Evolutionary conservation across 2,888 invertebrate genomes (phyloP).

Genomic region (Athalia cordata): DNA sequence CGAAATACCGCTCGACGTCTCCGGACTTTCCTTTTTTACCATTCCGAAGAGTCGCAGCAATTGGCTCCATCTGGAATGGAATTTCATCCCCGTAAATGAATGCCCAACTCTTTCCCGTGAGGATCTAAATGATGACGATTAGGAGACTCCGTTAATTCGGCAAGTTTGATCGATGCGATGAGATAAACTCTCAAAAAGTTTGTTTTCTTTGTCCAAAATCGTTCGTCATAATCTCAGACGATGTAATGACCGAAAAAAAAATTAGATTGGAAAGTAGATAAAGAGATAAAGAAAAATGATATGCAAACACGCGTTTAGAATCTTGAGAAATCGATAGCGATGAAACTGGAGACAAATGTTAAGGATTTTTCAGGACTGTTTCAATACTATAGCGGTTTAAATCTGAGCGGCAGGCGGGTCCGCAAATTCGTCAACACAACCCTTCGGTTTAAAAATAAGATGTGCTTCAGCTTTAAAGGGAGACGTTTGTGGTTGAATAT

Average conservation of each 20-base stretch:
- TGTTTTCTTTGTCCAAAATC: too few species aligned
- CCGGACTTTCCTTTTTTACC: constrained; percentile 11
- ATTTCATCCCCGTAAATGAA: background rate
- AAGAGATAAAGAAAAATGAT: too few species aligned
- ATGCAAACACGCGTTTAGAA: too few species aligned
- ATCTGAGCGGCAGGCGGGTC: constrained; percentile 35
- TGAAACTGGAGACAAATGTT: too few species aligned
- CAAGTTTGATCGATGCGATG: background rate
- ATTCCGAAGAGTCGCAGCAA: background rate
- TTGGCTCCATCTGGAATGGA: constrained; percentile 11
- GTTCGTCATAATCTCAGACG: too few species aligned
- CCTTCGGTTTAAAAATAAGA: constrained; percentile 65
- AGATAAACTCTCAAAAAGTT: too few species aligned
- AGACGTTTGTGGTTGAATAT: constrained; percentile 35
- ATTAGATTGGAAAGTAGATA: too few species aligned
- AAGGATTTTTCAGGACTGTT: background rate
- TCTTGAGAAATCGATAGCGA: too few species aligned
- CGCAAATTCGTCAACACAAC: constrained; percentile 65
- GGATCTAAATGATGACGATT: background rate
- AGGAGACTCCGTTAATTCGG: background rate
- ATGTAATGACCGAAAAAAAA: too few species aligned
- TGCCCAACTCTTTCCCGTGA: background rate
- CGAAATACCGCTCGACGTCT: background rate
- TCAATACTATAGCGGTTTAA: background rate
- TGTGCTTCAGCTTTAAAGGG: constrained; percentile 49